Percentiles rank a stretch among this genome's conserved stretches.
These are phyloP conservation scores for Circaetus cinerascens DNA, from an alignment of 2,113 vertebrate species.

Conservation along the genomic window DNA sequence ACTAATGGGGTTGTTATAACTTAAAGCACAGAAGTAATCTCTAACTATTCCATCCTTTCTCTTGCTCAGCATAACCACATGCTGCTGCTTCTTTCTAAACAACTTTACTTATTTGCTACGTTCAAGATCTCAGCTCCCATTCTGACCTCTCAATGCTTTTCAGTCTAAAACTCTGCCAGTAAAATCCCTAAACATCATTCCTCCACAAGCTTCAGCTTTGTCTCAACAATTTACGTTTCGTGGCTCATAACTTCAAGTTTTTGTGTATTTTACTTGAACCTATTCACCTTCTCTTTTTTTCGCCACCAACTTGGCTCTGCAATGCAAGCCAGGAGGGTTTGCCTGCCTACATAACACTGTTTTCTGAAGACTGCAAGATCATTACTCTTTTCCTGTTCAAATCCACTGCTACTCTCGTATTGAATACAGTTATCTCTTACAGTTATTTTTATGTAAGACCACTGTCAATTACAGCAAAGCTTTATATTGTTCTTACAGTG, in stretches of 20 bases:
- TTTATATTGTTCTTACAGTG: background rate
- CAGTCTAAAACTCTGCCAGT: background rate
- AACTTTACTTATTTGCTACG: background rate
- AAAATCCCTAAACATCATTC: background rate
- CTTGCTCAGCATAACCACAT: background rate
- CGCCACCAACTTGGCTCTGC: background rate
- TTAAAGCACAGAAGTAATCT: background rate
- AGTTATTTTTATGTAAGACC: background rate
- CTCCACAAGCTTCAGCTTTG: background rate
- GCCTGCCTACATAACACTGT: background rate
- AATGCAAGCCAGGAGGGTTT: background rate
- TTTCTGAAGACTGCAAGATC: background rate
- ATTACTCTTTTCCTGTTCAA: background rate
- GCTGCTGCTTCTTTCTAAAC: background rate
- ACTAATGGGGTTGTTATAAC: background rate
- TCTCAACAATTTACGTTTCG: background rate
- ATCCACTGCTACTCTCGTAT: background rate
- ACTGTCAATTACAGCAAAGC: background rate
- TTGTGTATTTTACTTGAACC: background rate
- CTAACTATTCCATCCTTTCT: background rate
- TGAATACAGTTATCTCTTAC: background rate
- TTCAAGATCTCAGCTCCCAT: background rate
- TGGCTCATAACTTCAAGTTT: background rate
- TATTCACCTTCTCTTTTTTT: background rate
- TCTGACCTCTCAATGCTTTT: background rate